Conservation (phyloP, 2,888 invertebrate genomes). For the Eremobia ochroleuca region DNA sequence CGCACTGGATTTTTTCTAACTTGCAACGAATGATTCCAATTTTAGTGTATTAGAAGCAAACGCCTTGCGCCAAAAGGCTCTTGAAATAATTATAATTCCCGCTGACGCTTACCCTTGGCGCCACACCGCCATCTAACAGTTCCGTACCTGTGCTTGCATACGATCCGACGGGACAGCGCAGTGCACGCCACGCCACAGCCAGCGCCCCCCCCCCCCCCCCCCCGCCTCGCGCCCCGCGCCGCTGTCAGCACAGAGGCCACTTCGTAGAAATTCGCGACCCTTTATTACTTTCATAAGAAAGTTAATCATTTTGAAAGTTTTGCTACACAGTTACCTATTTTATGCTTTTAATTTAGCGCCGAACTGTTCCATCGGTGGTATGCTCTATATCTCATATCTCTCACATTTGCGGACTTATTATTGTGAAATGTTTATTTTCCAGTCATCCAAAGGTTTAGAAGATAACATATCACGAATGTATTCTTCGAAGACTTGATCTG, state of each 20-base stretch:
- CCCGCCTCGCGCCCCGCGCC: neutral
- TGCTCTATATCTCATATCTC: neutral
- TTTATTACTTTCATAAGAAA: constrained; percentile 17
- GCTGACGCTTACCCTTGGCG: neutral
- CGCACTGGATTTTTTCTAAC: neutral
- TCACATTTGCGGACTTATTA: neutral
- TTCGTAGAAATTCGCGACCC: neutral
- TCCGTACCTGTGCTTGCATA: constrained; percentile 61
- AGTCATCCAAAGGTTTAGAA: neutral
- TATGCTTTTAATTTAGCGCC: neutral
- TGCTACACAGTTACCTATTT: neutral
- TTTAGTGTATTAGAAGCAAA: neutral
- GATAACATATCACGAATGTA: neutral
- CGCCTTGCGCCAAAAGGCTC: neutral
- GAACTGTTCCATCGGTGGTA: too few relatives aligned
- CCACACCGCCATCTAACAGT: constrained; percentile 35
- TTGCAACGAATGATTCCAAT: neutral
- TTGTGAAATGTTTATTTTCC: neutral
- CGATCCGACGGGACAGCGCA: constrained; percentile 48
- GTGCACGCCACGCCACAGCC: constrained; percentile 50
- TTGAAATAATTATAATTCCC: neutral
- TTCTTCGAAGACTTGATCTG: neutral
- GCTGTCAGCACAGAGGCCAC: constrained; percentile 45
- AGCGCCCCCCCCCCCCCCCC: neutral
- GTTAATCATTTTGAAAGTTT: neutral